phyloP scores from a whole-genome alignment of 2,888 invertebrate species.

The Aphidoletes aphidimyza region DNA sequence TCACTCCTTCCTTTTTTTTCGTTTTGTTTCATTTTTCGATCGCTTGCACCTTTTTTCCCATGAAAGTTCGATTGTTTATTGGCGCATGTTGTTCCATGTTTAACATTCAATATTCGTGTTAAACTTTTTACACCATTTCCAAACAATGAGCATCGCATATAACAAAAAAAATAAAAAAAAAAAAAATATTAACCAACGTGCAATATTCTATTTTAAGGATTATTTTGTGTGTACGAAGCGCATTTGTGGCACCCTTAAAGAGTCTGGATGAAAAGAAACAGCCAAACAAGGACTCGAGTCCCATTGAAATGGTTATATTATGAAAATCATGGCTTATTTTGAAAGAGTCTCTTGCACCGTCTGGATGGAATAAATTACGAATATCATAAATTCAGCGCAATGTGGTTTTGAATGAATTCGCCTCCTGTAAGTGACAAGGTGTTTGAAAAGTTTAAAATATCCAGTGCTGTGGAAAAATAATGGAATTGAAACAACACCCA shows the following conservation, averaged over 20 bases:
- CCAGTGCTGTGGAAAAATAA: neutral
- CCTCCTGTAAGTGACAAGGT: neutral
- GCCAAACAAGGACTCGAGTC: neutral
- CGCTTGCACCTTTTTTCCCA: neutral
- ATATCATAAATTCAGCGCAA: conserved; percentile 43
- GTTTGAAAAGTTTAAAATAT: neutral
- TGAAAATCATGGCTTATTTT: conserved; percentile 12
- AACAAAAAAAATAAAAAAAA: too few species aligned
- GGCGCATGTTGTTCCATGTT: conserved; percentile 43
- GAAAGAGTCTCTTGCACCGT: neutral
- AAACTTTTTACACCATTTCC: too few species aligned
- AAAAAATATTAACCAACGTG: too few species aligned
- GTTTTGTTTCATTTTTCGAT: neutral
- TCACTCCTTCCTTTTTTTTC: neutral
- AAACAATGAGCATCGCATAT: too few species aligned
- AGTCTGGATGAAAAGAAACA: neutral
- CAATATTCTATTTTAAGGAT: neutral
- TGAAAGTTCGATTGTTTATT: conserved; percentile 25
- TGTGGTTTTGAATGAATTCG: conserved; percentile 32
- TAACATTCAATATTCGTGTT: conserved; percentile 47
- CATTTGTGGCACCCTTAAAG: neutral
- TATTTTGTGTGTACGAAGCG: neutral
- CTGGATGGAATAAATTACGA: neutral
- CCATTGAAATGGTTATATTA: conserved; percentile 14
- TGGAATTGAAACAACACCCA: neutral